phyloP scores from a whole-genome alignment of 2,888 invertebrate species.

The Liodrosophila aerea region DNA sequence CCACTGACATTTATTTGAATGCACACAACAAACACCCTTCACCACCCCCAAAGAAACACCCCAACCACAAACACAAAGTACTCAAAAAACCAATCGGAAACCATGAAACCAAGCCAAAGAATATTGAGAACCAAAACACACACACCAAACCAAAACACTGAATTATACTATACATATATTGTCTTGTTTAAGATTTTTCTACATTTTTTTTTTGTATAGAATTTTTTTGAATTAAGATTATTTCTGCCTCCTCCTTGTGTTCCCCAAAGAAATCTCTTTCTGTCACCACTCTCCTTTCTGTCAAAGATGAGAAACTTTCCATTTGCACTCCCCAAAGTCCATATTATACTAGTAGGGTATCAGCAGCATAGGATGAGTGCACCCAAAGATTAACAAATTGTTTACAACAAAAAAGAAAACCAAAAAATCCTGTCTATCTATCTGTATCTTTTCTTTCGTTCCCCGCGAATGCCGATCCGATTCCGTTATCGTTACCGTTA shows the following conservation, averaged over 20 bases:
- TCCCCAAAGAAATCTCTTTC: slow-evolving; percentile 25
- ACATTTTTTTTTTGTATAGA: slow-evolving; percentile 54
- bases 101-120: slow-evolving; percentile 42
- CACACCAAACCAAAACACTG: slow-evolving; percentile 42
- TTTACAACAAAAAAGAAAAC: slow-evolving; percentile 33
- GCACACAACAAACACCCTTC: slow-evolving; percentile 38
- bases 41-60: slow-evolving; percentile 25
- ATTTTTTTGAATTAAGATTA: slow-evolving; percentile 67
- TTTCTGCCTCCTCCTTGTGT: slow-evolving; percentile 12
- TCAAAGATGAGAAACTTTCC: slow-evolving; percentile 31
- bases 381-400: slow-evolving; percentile 71
- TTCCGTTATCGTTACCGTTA: slow-evolving; percentile 46
- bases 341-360: slow-evolving; percentile 44
- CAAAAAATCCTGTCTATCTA: slow-evolving; percentile 78
- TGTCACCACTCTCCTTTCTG: slow-evolving; percentile 30
- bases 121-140: slow-evolving; percentile 30
- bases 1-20: slow-evolving; percentile 43
- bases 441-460: slow-evolving; percentile 70
- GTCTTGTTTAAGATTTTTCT: slow-evolving; percentile 71
- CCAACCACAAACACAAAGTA: slow-evolving; percentile 58
- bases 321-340: slow-evolving; percentile 35
- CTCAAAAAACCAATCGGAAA: slow-evolving; percentile 51
- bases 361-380: slow-evolving; percentile 62
- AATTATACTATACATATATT: slow-evolving; percentile 64
- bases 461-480: slow-evolving; percentile 40